Percentiles rank a stretch among this genome's conserved stretches.
phyloP scores from a whole-genome alignment of 2,888 invertebrate genomes.

The Margaritifera margaritifera region DNA sequence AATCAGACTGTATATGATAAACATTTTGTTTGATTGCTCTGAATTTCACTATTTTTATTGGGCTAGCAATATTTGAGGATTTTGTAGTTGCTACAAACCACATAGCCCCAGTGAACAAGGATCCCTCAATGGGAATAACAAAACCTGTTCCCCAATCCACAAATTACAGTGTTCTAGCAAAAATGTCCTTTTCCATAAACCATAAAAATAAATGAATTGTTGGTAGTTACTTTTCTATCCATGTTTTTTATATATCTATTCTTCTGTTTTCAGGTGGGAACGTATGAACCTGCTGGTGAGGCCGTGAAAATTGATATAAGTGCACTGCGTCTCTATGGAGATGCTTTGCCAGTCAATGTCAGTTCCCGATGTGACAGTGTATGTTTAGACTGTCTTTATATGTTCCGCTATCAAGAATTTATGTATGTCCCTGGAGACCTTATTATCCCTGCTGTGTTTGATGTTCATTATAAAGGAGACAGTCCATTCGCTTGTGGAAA shows the following conservation, averaged over 20 bases:
- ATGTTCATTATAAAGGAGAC: conserved; percentile 58
- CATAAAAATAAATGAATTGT: background rate
- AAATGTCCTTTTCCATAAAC: no score
- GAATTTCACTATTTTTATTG: no score
- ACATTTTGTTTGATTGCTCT: no score
- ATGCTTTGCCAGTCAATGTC: conserved; percentile 9
- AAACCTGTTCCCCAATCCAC: no score
- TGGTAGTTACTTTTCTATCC: background rate
- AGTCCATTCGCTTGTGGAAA: conserved; percentile 58
- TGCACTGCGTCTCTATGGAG: conserved; percentile 25
- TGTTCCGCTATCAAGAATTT: conserved; percentile 56
- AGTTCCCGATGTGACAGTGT: conserved; percentile 45
- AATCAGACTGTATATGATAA: no score
- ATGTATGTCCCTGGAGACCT: conserved; percentile 61
- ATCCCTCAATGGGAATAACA: no score
- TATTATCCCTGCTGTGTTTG: conserved; percentile 62
- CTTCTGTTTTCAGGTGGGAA: conserved; percentile 37
- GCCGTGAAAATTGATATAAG: conserved; percentile 23
- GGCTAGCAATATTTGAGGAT: no score
- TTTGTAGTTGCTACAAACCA: no score
- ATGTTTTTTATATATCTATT: background rate
- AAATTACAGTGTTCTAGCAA: no score
- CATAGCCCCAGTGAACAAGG: no score
- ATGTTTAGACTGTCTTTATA: conserved; percentile 64
- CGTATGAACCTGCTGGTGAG: conserved; percentile 36